phyloP scores from a whole-genome alignment of 1,140 invertebrate genomes.

The Cecropterus lyciades region DNA sequence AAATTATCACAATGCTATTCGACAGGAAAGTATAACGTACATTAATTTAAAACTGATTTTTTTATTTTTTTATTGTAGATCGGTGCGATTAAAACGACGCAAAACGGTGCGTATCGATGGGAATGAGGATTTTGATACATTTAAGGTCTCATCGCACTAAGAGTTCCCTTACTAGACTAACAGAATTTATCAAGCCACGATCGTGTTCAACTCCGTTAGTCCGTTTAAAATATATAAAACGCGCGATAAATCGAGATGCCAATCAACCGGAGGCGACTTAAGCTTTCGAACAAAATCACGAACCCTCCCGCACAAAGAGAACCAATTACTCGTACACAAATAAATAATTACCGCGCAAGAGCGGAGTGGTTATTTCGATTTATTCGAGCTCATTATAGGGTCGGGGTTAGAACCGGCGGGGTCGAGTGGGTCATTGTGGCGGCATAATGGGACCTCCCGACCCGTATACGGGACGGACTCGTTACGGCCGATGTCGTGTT shows the following conservation, averaged over 20 bases:
- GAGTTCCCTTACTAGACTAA: no score
- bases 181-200: no score
- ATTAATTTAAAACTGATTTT: no score
- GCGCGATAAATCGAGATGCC: neutral
- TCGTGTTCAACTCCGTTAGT: no score
- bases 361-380: conserved; percentile 40
- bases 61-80: no score
- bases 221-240: neutral
- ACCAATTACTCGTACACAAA: conserved; percentile 29
- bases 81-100: no score
- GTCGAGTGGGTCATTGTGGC: conserved; percentile 46
- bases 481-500: conserved; percentile 38
- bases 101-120: no score
- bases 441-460: conserved; percentile 43
- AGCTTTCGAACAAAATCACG: conserved; percentile 18
- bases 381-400: conserved; percentile 48
- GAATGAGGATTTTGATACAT: no score
- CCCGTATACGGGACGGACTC: conserved; percentile 41
- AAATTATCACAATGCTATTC: no score
- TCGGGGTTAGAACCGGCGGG: conserved; percentile 44
- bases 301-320: conserved; percentile 10
- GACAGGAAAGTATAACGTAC: no score
- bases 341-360: conserved; percentile 38
- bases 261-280: conserved; percentile 4
- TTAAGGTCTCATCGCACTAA: no score